Evolutionary conservation across 2,797 vertebrate genomes (phyloP).

Genomic region (Monodelphis domestica): DNA sequence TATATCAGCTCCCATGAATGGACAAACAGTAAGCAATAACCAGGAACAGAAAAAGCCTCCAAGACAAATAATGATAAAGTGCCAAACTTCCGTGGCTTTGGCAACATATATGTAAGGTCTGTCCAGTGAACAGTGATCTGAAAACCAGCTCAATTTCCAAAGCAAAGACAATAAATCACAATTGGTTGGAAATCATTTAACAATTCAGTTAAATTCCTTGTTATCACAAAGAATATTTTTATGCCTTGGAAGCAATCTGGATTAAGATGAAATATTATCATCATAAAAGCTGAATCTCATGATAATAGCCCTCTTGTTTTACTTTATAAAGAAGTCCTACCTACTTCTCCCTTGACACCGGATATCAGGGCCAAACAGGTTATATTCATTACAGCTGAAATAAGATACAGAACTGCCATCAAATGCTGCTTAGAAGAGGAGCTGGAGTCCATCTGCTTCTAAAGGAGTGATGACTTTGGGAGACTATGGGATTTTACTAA

Average conservation of each 20-base stretch:
- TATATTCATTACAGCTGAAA: constrained; percentile 88
- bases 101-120: not conserved
- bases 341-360: not conserved
- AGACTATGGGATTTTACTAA: constrained; percentile 89
- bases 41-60: not conserved
- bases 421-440: constrained; percentile 91
- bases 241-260: not conserved
- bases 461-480: constrained; percentile 87
- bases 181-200: not conserved
- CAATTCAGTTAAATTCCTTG: not conserved
- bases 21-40: not conserved
- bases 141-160: not conserved
- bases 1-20: not conserved
- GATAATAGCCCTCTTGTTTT: not conserved
- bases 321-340: not conserved
- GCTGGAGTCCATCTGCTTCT: constrained; percentile 90
- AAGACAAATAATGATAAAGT: not conserved
- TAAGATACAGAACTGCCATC: constrained; percentile 86
- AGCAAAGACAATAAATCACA: not conserved
- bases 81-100: not conserved
- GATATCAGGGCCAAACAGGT: constrained; percentile 84
- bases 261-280: not conserved
- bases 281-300: not conserved
- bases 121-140: not conserved
- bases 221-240: not conserved